A percentile compares a stretch with the other conserved stretches of the same genome.
phyloP scores from a whole-genome alignment of 2,888 invertebrate species.

The Drosophila maculinotata region DNA sequence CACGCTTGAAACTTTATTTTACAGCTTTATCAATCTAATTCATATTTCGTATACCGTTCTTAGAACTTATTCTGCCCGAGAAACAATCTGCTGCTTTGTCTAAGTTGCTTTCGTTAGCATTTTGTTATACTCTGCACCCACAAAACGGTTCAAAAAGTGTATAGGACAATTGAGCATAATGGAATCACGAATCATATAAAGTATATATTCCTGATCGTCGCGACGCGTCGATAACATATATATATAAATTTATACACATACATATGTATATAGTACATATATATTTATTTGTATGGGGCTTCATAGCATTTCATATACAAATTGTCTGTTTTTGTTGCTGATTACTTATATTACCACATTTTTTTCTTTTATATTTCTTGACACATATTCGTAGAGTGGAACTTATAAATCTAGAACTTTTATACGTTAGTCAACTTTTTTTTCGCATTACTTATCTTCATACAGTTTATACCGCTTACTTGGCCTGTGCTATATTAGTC shows the following conservation, averaged over 20 bases:
- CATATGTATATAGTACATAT: not conserved
- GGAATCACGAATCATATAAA: no score
- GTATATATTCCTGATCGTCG: no score
- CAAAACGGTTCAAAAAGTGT: not conserved
- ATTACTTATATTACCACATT: slow-evolving; percentile 8
- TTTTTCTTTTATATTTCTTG: slow-evolving; percentile 8
- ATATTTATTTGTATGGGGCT: not conserved
- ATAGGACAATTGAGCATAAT: no score
- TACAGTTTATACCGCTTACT: slow-evolving; percentile 34
- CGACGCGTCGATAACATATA: no score
- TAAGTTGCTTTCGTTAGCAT: slow-evolving; percentile 70
- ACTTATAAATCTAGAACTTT: slow-evolving; percentile 13
- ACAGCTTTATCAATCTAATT: slow-evolving; percentile 42
- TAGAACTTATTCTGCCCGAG: slow-evolving; percentile 8
- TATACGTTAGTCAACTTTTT: slow-evolving; percentile 37
- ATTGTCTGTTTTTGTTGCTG: slow-evolving; percentile 3
- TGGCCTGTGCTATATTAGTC: slow-evolving; percentile 30
- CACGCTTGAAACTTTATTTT: slow-evolving; percentile 7
- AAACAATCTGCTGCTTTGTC: slow-evolving; percentile 7
- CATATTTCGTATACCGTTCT: slow-evolving; percentile 26
- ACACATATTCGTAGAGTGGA: slow-evolving; percentile 15
- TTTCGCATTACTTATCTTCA: slow-evolving; percentile 39
- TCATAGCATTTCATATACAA: slow-evolving; percentile 1
- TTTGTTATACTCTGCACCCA: slow-evolving; percentile 45
- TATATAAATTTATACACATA: not conserved